Base-by-base conservation (phyloP, 1,140 invertebrate species). In the Cherax destructor region DNA sequence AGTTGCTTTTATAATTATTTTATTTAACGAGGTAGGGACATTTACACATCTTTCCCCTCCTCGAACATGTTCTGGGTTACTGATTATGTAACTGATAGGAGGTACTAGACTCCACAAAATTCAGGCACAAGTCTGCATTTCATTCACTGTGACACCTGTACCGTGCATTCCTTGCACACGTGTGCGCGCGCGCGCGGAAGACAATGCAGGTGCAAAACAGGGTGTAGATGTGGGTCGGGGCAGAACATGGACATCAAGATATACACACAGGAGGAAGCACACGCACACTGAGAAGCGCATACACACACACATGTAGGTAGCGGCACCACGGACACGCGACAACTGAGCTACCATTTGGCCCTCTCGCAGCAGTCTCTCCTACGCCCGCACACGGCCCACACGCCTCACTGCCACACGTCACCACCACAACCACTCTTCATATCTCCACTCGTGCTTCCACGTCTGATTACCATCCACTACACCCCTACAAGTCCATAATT, bases 331-430 rank as follows among this genome's bases (percentile, higher is more conserved):
- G 21, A n/a, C 65, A 69, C 65, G 21, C 65, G 21, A 69, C 65
- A 69, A 69, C 65, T 69, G 65, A 69, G 65, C 65, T 5, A 69
- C 65, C 65, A 69, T 18, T 18, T 18, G 13, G 65, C 65, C 65
- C 65, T 3, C 65, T 5, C 16, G 16, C 65, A 69, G 5, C 56
- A 59, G 16, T 21, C 65, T 69, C 65, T 69, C 65, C 16, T 69
- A 69, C 65, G 65, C 65, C 65, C 65, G 65, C 65, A 69, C 65
- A 69, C 65, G 65, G 18, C 65, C 65, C 65, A 69, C 65, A n/a
- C 65, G 11, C 5, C 65, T 21, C 16, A 69, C 18, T 69, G 65
- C 65, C 65, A 56, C 52, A 56, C 52, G 9, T 56, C 52, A 13
- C 52, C 52, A 69, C 65, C 65, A 21, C 61, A 65, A 56, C 52